phyloP scores from a whole-genome alignment of 2,113 vertebrate genomes.

The Grantiella picta region DNA sequence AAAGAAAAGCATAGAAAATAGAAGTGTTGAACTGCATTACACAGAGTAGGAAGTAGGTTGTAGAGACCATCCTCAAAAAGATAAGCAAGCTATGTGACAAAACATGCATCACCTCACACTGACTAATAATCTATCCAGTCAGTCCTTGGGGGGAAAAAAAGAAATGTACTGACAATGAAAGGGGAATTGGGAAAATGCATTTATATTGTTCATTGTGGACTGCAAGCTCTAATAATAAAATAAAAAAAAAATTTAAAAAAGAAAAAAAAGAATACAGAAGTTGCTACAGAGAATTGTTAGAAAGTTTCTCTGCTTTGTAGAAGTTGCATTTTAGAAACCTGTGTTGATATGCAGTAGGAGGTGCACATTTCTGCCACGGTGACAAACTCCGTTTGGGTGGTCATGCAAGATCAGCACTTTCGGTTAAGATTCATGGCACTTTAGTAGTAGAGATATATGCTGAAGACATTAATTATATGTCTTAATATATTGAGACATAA shows the following conservation, averaged over 20 bases:
- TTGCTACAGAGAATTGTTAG: background rate
- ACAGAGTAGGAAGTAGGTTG: background rate
- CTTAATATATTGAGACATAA: background rate
- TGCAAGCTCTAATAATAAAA: background rate
- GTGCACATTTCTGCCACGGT: background rate
- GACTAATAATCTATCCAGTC: background rate
- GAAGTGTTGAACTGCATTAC: background rate
- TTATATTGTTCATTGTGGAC: accelerated
- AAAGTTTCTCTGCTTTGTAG: background rate
- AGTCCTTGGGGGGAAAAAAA: background rate
- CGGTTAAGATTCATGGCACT: background rate
- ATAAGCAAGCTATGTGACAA: background rate
- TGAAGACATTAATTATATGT: background rate
- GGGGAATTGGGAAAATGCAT: background rate
- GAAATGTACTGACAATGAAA: background rate
- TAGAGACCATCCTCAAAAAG: background rate
- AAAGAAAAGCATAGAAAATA: background rate
- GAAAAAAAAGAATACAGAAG: too few species aligned
- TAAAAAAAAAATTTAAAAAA: too few species aligned
- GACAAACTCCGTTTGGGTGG: background rate
- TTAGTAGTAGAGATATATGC: background rate
- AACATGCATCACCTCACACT: background rate
- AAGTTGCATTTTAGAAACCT: background rate
- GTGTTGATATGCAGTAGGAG: background rate
- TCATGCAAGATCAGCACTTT: background rate